Evolutionary conservation across 2,888 invertebrate genomes (phyloP).

Genomic region (Tridacna gigas): DNA sequence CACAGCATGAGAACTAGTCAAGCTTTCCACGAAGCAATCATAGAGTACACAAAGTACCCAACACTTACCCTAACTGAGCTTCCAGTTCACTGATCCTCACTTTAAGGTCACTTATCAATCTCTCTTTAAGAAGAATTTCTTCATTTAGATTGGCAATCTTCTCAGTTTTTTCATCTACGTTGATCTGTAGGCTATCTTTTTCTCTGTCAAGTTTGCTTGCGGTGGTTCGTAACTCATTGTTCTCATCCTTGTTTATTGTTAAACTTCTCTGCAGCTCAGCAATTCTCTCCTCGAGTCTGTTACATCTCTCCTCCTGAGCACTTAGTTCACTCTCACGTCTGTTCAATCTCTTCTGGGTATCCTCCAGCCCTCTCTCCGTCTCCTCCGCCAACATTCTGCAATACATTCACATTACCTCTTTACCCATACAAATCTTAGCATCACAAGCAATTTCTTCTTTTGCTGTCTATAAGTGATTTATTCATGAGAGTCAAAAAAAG

Average conservation of each 20-base stretch:
- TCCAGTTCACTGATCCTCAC: slow-evolving; percentile 79
- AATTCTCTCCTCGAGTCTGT: slow-evolving; percentile 77
- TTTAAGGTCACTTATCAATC: slow-evolving; percentile 79
- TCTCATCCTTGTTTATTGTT: slow-evolving; percentile 78
- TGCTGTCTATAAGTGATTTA: not conserved
- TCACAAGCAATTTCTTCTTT: not conserved
- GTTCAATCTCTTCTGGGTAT: slow-evolving; percentile 77
- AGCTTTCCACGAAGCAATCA: no score
- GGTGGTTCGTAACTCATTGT: slow-evolving; percentile 76
- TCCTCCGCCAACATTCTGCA: slow-evolving; percentile 83
- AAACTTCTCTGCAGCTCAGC: slow-evolving; percentile 69
- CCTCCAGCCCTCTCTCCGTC: slow-evolving; percentile 81
- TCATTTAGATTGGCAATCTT: slow-evolving; percentile 79
- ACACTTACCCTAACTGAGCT: slow-evolving; percentile 80
- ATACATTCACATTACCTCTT: not conserved
- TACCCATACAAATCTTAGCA: not conserved
- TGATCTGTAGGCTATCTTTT: slow-evolving; percentile 82
- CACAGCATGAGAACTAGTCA: no score
- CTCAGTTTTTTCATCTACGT: slow-evolving; percentile 83
- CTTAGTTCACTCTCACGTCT: slow-evolving; percentile 80
- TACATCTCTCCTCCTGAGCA: slow-evolving; percentile 75
- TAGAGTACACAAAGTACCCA: not conserved
- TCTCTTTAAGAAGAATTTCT: slow-evolving; percentile 79
- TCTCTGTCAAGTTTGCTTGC: slow-evolving; percentile 82
- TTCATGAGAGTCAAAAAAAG: no score